Evolutionary conservation across 2,888 invertebrate genomes (phyloP).

Genomic region (Chesias legatella): DNA sequence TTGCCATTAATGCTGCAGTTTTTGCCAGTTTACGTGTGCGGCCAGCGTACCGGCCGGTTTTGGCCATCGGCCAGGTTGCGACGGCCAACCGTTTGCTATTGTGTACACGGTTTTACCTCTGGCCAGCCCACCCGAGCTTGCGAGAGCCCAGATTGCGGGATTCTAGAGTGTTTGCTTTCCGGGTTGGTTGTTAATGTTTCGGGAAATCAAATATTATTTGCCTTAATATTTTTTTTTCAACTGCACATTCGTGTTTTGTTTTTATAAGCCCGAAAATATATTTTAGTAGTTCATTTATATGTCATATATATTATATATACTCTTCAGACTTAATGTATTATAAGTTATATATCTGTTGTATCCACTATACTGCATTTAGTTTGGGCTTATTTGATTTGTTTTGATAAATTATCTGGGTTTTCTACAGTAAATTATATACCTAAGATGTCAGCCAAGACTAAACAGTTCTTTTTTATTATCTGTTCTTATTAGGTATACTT

Average conservation of each 20-base stretch:
- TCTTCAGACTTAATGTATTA: too few species aligned
- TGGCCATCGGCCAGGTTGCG: conserved; percentile 47
- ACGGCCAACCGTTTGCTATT: conserved; percentile 39
- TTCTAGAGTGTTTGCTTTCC: not conserved
- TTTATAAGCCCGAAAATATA: too few species aligned
- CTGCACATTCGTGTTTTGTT: conserved; percentile 4
- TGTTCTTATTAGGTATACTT: too few species aligned
- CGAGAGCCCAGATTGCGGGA: conserved; percentile 21
- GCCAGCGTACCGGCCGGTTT: conserved; percentile 40
- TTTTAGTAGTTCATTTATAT: too few species aligned
- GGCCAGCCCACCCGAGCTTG: conserved; percentile 33
- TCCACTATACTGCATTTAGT: too few species aligned
- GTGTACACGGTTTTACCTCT: conserved; percentile 38
- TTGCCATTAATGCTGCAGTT: conserved; percentile 36
- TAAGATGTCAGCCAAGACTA: too few species aligned
- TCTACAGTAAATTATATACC: too few species aligned
- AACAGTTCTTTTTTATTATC: too few species aligned
- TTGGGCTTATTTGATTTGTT: too few species aligned
- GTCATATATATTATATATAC: too few species aligned
- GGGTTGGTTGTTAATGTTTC: not conserved
- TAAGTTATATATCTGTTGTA: too few species aligned
- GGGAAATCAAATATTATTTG: not conserved
- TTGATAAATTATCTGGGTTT: too few species aligned
- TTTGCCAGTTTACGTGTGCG: conserved; percentile 47
- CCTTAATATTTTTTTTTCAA: not conserved